phyloP scores from a whole-genome alignment of 2,113 vertebrate species.

The Platysteira castanea region DNA sequence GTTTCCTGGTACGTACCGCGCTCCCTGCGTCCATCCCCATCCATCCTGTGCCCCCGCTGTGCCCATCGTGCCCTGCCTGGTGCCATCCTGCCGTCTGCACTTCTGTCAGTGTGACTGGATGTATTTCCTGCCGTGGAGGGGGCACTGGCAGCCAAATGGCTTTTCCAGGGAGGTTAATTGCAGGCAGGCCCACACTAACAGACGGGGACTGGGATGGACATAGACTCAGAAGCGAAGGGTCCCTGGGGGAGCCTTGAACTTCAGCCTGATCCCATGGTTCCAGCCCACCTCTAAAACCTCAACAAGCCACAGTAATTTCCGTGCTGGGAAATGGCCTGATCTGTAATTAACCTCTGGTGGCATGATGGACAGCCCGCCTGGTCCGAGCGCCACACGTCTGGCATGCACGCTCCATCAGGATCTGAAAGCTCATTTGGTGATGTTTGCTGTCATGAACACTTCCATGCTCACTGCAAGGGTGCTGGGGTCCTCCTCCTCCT shows the following conservation, averaged over 20 bases:
- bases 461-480: neutral
- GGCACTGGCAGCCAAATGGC: neutral
- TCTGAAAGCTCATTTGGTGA: neutral
- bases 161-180: slow-evolving; percentile 13
- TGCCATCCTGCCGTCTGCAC: neutral
- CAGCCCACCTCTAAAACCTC: neutral
- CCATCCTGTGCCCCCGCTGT: neutral
- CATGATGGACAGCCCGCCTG: neutral
- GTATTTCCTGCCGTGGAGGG: neutral
- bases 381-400: fast-evolving
- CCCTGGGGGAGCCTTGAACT: neutral
- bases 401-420: fast-evolving
- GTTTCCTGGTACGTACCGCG: slow-evolving; percentile 83
- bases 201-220: neutral
- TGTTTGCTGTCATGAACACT: neutral
- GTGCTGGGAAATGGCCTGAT: neutral
- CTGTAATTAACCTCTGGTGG: neutral
- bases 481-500: neutral
- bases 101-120: neutral
- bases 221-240: neutral
- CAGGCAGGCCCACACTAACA: neutral
- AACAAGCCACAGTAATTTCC: neutral
- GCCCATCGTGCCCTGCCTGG: neutral
- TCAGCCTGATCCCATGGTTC: neutral
- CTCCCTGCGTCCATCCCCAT: neutral